Evolutionary conservation across 2,113 vertebrate species (phyloP).

Genomic region (Aramus guarauna): DNA sequence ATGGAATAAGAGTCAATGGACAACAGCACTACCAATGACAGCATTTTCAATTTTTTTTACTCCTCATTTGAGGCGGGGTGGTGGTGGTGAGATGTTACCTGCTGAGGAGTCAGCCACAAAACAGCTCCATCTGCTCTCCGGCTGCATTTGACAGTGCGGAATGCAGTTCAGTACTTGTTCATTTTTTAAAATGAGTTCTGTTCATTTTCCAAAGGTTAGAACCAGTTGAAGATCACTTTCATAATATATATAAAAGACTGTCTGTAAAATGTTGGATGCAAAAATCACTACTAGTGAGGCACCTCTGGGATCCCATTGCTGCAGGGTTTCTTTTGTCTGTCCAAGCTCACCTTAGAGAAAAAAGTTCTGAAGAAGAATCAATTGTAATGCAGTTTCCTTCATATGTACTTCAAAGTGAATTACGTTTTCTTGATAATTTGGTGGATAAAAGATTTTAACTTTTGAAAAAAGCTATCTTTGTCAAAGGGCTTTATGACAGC

Average conservation of each 20-base stretch:
- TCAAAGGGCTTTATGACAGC: background rate
- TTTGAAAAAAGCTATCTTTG: background rate
- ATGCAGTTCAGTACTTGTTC: background rate
- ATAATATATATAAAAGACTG: background rate
- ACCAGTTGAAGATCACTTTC: background rate
- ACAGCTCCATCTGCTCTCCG: background rate
- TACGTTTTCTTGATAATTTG: background rate
- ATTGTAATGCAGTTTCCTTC: background rate
- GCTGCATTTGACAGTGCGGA: background rate
- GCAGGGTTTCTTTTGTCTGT: background rate
- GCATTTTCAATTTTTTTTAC: background rate
- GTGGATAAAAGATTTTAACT: background rate
- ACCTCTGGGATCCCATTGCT: background rate
- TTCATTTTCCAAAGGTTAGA: background rate
- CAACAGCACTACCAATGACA: background rate
- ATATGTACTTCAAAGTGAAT: background rate
- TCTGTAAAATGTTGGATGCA: background rate
- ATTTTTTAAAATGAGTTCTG: background rate
- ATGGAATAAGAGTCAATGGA: background rate
- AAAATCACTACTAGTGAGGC: background rate
- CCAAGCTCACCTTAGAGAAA: background rate
- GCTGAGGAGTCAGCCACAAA: background rate
- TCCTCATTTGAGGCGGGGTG: background rate
- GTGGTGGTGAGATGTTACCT: background rate
- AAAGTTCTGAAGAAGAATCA: background rate